Evolutionary conservation across 2,888 invertebrate species (phyloP), one percentile per base, ranked within the genome.

Genomic region (Odontomyia ornata): DNA sequence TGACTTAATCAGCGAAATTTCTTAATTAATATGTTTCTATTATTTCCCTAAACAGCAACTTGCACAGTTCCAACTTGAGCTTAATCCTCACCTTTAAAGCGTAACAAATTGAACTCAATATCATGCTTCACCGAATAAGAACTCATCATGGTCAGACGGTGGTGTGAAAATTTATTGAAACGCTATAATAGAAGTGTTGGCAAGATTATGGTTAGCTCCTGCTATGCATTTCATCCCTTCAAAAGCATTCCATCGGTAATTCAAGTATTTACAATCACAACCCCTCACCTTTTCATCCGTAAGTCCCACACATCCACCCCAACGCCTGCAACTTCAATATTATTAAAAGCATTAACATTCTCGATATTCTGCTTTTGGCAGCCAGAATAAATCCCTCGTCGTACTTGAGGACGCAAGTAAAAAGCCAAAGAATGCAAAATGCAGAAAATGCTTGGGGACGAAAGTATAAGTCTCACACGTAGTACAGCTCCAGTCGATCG

Each of bases 91-190:
- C n/a, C n/a, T 36, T 21, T 65, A 11, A 43, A 65, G 1, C 21
- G 18, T 18, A 36, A 65, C 43, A 21, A 65, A 65, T 65, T 65
- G 65, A 18, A 36, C 36, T 36, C 36, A 65, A 65, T 65, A 5
- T 27, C 52, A 9, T 15, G 15, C 52, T 52, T 52, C n/a, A 13
- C 21, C 0, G 9, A 23, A 25, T 15, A 60, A 60, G 25, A 0
- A 21, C 36, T 65, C 65, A 30, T 65, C 65, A 65, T 43, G 65
- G 65, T 43, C 65, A 65, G 65, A 13, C 21, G n/a, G 65, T 43
- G 43, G 65, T 65, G 30, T 65, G 21, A 18, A 25, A 65, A 21
- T 65, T 65, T 62, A 62, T 62, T 9, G 28, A 65, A 65, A n/a
- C 18, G 9, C 36, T 1, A 65, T 64, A 30, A 25, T 15, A n/a